Base-by-base conservation (phyloP, 2,797 vertebrate species). In the Sebastes vulpes region DNA sequence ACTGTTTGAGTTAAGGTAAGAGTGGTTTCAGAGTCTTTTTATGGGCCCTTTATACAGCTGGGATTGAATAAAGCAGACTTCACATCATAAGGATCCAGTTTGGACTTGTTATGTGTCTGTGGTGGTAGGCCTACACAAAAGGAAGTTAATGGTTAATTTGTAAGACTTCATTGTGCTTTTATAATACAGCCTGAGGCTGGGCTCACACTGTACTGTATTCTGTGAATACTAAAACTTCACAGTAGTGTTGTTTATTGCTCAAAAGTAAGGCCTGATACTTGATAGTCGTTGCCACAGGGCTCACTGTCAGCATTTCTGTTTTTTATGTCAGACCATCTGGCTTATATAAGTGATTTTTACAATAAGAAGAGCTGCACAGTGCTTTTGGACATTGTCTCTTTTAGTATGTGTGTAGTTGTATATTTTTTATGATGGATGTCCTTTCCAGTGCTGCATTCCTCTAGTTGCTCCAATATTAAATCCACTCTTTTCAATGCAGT, bases 1-100 rank as follows among this genome's bases (percentile, higher is more conserved):
- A 74, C 65, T 48, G 14, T 42, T 54, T 52, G 11, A 77, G 14
- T 59, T 4, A 53, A 91, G 90, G 92, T 94, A 91, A 91, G 88
- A 46, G 2, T 21, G 0, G 7, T 77, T 90, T 84, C 8, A 16
- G 3, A 21, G 58, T 59, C 0, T 50, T 57, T 61, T 61, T 7
- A 9, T 1, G 29, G 18, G n/a, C 3, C 3, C 4, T 53, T 54
- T 42, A 50, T 21, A 2, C 5, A 11, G 12, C 6, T 59, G 31
- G 61, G 29, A 64, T 25, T 72, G 18, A 72, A 16, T 42, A n/a
- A 56, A 59, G 1, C 14, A 52, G 11, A 3, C 11, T 35, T 54
- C 2, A 16, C 38, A 46, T 46, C 38, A 46, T 18, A 38, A 32
- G 4, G 10, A 18, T 63, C 38, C 21, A 35, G 11, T 28, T 26